A percentile compares a stretch with the other conserved stretches of the same genome.
Conservation (phyloP, 2,113 vertebrate species). For the Glareola pratincola region DNA sequence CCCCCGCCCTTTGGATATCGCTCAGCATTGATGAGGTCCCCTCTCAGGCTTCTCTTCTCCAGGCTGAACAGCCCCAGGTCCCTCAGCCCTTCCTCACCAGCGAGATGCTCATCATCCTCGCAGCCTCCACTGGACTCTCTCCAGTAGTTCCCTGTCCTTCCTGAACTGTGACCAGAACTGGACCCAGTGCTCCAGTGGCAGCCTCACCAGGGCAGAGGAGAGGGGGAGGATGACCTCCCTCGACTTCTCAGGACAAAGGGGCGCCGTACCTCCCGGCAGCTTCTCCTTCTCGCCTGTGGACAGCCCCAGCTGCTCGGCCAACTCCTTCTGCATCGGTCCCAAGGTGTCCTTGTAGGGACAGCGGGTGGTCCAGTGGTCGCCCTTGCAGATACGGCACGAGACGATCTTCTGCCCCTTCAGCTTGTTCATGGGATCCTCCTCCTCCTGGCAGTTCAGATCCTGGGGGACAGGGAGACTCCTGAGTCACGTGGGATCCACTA, state of each 20-base stretch:
- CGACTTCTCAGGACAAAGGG: neutral
- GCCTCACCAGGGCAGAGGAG: too few relatives aligned
- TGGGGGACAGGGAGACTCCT: neutral
- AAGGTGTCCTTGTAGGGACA: slow-evolving; percentile 96
- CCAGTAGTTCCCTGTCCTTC: neutral
- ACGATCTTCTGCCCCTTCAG: slow-evolving; percentile 97
- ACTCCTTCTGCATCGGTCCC: slow-evolving; percentile 97
- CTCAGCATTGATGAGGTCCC: neutral
- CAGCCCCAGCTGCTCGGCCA: slow-evolving; percentile 92
- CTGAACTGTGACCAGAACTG: neutral
- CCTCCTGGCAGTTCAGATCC: slow-evolving; percentile 92
- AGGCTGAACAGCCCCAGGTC: neutral
- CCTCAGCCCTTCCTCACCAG: neutral
- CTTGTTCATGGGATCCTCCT: slow-evolving; percentile 97
- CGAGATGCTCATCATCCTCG: neutral
- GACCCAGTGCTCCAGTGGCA: neutral
- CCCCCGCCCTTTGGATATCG: neutral
- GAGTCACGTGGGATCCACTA: accelerated
- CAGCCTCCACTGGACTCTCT: neutral
- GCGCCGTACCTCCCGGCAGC: slow-evolving; percentile 72
- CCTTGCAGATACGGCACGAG: slow-evolving; percentile 96
- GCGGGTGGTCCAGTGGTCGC: slow-evolving; percentile 97
- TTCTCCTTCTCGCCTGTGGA: slow-evolving; percentile 92
- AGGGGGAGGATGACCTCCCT: neutral
- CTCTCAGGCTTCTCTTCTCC: neutral